Base-by-base conservation (phyloP, 2,113 vertebrate genomes). In the Oncorhynchus nerka region DNA sequence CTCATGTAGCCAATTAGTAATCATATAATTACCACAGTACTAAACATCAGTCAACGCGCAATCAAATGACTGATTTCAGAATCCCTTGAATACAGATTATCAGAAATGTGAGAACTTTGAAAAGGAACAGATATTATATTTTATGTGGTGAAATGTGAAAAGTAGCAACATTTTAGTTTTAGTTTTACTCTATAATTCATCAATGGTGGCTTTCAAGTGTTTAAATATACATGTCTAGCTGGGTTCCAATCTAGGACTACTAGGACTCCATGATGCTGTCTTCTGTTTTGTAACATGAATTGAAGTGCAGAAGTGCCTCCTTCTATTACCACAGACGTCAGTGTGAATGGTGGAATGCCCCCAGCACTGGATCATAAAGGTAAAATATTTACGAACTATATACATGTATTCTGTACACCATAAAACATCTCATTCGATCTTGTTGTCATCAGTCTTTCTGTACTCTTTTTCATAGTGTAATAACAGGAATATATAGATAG, bases 131-230 rank as follows among this genome's bases (percentile, higher is more conserved):
- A 55, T 55, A 55, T 19, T 55, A 1, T 45, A 45, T 3, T 34
- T 34, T 19, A 16, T 55, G 16, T 55, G 16, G 16, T 55, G 15
- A 55, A 55, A 55, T 55, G 51, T 55, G 51, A 19, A 55, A 55
- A 55, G 15, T 55, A 55, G 1, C 64, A 66, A 66, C 19, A 66
- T 66, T 32, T 66, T 5, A 16, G 12, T 66, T 66, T 66, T 66
- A 26, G 64, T 19, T 30, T 15, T 30, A 30, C 11, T 28, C 15
- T 30, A 28, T 66, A 66, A 66, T 66, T 66, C 24, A 66, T 66
- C 64, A 66, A 66, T 66, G 64, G 64, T 30, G 28, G 28, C 64
- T 66, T 66, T 66, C 64, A 66, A 28, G 26, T 66, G 26, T 66
- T 66, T 66, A 20, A 66, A 66, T 66, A 66, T 5, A 66, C 64